Base-by-base conservation (phyloP, 2,113 vertebrate species). In the Falco punctatus region DNA sequence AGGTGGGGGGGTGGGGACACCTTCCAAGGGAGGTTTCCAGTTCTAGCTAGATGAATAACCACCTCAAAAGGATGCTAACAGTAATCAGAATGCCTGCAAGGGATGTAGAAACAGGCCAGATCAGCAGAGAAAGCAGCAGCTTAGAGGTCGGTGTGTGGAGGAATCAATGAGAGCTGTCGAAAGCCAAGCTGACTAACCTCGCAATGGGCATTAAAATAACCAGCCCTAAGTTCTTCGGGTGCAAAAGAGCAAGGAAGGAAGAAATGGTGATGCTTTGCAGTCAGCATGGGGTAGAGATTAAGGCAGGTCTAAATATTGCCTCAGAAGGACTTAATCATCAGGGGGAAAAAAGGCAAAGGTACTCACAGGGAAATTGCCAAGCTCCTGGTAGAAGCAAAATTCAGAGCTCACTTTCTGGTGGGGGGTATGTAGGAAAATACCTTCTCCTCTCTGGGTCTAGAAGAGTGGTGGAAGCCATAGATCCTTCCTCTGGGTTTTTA, bases 31-130 rank as follows among this genome's bases (percentile, higher is more conserved):
- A 94, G 58, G 24, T 64, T 67, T 92, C 26, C 48, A 72, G 94
- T 44, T 84, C 57, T 35, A 81, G 65, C 55, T 51, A 42, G 65
- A 21, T 92, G 77, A 94, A 74, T 48, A 96, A 91, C 89, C 89
- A 87, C 89, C 93, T 96, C 94, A 87, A 80, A 96, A 87, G 70
- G 91, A 79, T 87, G 87, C 81, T 75, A 3, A 17, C n/a, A 79
- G 89, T 32, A 48, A 71, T 44, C 83, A 54, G 89, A 65, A 79
- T 87, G 87, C 94, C 93, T 85, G 84, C 89, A 11, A 85, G 93
- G 91, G 84, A 65, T 69, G 73, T 14, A 89, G 73, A 35, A 92
- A 55, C 12, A 15, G 89, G 69, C 59, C 78, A 46, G 77, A 59
- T 28, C 9, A 55, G 91, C 86, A 55, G 42, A 61, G 86, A 61